Conservation (phyloP, 2,797 vertebrate genomes). For the Characodon lateralis region DNA sequence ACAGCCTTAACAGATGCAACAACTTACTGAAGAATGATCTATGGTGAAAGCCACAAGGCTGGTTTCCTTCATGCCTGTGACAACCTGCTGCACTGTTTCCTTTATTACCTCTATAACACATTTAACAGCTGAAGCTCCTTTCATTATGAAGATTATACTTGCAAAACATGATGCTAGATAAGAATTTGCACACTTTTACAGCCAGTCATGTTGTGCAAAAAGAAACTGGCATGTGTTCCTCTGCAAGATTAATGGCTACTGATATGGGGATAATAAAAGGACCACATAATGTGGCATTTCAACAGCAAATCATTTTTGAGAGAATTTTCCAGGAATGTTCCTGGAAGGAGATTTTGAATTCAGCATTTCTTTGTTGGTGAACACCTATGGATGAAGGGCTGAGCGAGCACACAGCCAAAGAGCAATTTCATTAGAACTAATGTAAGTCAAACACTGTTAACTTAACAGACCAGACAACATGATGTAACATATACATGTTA, state of each 20-base stretch:
- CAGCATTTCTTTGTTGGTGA: not conserved
- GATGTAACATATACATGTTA: too few relatives aligned
- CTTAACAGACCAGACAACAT: not conserved
- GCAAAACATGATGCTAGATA: constrained; percentile 2
- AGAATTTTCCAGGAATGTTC: constrained; percentile 7
- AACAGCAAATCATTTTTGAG: not conserved
- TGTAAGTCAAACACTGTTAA: not conserved
- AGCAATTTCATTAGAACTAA: not conserved
- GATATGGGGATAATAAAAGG: not conserved
- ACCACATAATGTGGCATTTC: constrained; percentile 4
- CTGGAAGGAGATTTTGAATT: constrained; percentile 4
- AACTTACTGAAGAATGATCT: constrained; percentile 29
- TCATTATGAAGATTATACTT: constrained; percentile 1
- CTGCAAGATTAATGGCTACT: not conserved
- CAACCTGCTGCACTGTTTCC: constrained; percentile 4
- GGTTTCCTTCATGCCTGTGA: constrained; percentile 14
- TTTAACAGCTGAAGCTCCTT: constrained; percentile 3
- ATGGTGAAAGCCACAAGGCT: constrained; percentile 23
- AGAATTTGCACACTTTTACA: not conserved
- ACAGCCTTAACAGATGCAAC: constrained; percentile 36
- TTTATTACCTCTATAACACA: not conserved
- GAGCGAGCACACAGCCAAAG: not conserved
- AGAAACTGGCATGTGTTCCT: not conserved
- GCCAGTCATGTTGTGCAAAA: not conserved
- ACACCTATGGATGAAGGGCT: not conserved